Conservation (phyloP, 2,113 vertebrate species). For the Phalacrocorax carbo region DNA sequence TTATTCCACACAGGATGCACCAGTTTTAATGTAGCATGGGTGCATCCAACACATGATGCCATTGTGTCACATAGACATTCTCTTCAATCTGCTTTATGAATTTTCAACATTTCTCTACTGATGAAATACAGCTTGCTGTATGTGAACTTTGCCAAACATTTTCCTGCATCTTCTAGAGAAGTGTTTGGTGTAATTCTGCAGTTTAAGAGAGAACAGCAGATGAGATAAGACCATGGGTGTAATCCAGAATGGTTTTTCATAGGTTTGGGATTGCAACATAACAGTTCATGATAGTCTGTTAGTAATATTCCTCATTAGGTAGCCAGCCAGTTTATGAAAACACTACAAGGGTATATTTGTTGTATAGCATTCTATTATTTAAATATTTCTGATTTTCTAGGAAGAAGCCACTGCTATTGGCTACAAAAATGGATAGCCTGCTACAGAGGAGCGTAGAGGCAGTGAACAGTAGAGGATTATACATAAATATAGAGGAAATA, state of each 20-base stretch:
- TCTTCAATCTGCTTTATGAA: background rate
- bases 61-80: background rate
- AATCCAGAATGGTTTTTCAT: background rate
- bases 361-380: background rate
- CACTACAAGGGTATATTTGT: background rate
- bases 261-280: background rate
- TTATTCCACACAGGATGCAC: background rate
- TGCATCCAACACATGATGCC: background rate
- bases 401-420: background rate
- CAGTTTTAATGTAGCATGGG: accelerated
- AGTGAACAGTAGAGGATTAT: background rate
- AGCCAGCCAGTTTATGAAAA: background rate
- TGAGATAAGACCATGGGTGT: background rate
- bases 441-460: background rate
- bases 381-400: background rate
- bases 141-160: background rate
- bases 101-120: background rate
- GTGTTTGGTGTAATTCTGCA: background rate
- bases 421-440: background rate
- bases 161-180: background rate
- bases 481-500: background rate
- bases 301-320: background rate
- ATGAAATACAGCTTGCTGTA: background rate
- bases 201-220: background rate
- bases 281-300: background rate